Evolutionary conservation across 2,888 invertebrate genomes (phyloP).

Genomic region (Melipona bicolor): DNA sequence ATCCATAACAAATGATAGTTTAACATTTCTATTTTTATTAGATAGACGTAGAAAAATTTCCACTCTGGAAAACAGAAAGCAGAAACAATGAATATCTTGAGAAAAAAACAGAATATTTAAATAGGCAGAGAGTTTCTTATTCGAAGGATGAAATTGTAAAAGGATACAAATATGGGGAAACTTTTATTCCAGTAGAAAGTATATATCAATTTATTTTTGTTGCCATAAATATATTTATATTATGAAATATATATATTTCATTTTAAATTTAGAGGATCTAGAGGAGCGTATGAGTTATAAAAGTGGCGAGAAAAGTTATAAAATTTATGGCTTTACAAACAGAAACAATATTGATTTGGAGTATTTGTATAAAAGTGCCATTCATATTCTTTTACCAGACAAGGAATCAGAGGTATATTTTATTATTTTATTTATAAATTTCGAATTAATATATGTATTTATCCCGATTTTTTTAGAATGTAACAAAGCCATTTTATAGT

Average conservation of each 20-base stretch:
- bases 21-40: constrained; percentile 23
- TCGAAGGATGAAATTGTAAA: constrained; percentile 51
- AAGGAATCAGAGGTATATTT: constrained; percentile 10
- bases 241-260: neutral
- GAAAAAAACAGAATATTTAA: constrained; percentile 4
- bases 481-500: constrained; percentile 68
- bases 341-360: constrained; percentile 46
- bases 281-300: constrained; percentile 38
- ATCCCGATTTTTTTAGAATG: constrained; percentile 48
- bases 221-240: neutral
- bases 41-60: constrained; percentile 42
- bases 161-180: constrained; percentile 68
- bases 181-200: neutral
- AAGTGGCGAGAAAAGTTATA: constrained; percentile 39
- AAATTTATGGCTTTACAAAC: constrained; percentile 50
- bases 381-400: constrained; percentile 54
- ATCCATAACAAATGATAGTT: neutral
- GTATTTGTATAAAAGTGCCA: constrained; percentile 33
- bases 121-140: constrained; percentile 42
- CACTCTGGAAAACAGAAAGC: constrained; percentile 32
- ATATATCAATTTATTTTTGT: neutral
- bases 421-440: neutral
- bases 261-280: constrained; percentile 42
- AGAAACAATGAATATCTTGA: constrained; percentile 11
- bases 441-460: neutral